Conservation (phyloP, 1,140 invertebrate species). For the Apis laboriosa region DNA sequence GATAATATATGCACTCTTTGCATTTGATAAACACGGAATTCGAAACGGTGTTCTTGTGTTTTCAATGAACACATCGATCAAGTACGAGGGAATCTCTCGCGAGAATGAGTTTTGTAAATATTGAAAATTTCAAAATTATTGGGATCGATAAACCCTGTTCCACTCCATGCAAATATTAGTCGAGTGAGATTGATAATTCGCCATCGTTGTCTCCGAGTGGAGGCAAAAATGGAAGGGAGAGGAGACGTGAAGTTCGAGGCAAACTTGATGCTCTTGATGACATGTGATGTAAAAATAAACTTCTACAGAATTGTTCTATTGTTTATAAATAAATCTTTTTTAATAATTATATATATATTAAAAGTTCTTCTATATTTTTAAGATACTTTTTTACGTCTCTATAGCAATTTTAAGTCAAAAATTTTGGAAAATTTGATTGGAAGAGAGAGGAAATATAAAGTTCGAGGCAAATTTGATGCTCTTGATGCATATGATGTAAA, state of each 20-base stretch:
- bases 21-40: not conserved
- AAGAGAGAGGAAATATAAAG: too few species aligned
- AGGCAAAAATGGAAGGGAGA: not conserved
- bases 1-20: not conserved
- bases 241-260: too few species aligned
- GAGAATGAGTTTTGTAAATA: not conserved
- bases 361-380: too few species aligned
- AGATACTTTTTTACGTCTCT: too few species aligned
- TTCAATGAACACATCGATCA: not conserved
- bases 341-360: too few species aligned
- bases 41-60: not conserved
- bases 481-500: too few species aligned
- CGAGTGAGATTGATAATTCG: not conserved
- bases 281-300: not conserved
- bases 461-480: too few species aligned
- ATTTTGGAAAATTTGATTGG: too few species aligned
- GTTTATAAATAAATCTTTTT: too few species aligned
- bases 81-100: not conserved
- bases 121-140: not conserved
- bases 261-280: not conserved
- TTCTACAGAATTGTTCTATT: too few species aligned
- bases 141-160: not conserved
- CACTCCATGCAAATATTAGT: conserved; percentile 1
- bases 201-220: not conserved
- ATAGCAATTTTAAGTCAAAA: too few species aligned